Percentiles rank a stretch among this genome's conserved stretches.
These are phyloP conservation scores for Phaethon lepturus DNA, from an alignment of 2,113 vertebrate genomes.

Conservation along the genomic window DNA sequence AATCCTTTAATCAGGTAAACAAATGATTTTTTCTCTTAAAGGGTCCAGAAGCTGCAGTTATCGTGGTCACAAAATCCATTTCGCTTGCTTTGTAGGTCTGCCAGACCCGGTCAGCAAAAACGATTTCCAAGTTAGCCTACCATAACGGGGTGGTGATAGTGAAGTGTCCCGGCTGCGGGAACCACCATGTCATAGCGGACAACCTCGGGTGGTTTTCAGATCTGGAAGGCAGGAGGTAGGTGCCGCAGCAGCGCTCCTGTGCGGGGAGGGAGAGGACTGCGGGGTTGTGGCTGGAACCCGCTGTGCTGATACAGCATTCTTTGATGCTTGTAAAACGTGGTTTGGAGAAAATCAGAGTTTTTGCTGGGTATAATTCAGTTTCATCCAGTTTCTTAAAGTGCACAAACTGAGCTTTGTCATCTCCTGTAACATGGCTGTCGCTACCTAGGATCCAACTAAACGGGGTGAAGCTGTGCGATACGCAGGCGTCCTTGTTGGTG, in stretches of 20 bases:
- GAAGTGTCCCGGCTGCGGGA: constrained; percentile 88
- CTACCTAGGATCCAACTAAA: too few species aligned
- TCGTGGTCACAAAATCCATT: rapidly evolving
- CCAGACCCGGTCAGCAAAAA: constrained; percentile 82
- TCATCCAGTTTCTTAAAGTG: rapidly evolving
- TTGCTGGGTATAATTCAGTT: neutral
- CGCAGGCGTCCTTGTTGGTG: neutral
- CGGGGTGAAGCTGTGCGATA: neutral
- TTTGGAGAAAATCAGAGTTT: neutral
- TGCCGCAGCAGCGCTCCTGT: neutral
- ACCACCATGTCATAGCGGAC: constrained; percentile 92
- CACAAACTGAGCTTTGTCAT: rapidly evolving
- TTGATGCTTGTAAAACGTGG: rapidly evolving
- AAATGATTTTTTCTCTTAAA: rapidly evolving
- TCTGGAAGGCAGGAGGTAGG: constrained; percentile 89
- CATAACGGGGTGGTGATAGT: constrained; percentile 91
- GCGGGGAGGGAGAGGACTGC: rapidly evolving
- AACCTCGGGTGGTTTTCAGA: constrained; percentile 96
- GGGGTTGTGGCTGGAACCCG: rapidly evolving
- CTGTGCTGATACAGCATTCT: rapidly evolving
- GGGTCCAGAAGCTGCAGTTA: rapidly evolving
- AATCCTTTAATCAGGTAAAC: rapidly evolving
- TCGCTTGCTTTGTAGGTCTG: constrained; percentile 83
- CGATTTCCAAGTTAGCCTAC: constrained; percentile 90
- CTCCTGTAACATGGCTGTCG: rapidly evolving